Evolutionary conservation across 2,888 invertebrate species (phyloP), one percentile per base, ranked within the genome.

Genomic region (Baccha elongata): DNA sequence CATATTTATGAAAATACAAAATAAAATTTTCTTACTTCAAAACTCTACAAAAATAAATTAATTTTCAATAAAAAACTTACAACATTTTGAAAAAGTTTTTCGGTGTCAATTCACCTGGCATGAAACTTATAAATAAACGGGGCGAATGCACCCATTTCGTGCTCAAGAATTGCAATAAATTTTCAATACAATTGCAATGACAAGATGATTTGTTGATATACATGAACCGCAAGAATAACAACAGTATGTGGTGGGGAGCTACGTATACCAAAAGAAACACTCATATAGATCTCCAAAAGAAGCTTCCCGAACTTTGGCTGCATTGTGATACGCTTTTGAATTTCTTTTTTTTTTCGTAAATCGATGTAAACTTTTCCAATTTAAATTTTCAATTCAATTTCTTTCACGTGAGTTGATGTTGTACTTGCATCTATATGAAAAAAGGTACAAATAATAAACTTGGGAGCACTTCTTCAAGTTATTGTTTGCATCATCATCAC

Each of bases 331-430:
- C 60, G 60, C 11, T 29, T 26, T 13, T n/a, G 11, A 10, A 26
- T 29, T 65, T 23, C 32, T 23, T 7, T 17, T 58, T 29, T 26
- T 48, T 48, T 35, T 17, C 37, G 17, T 44, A 78, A 73, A 76
- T 78, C 83, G 83, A 73, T 65, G 83, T 17, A 78, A 81, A 69
- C 81, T 84, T 81, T 81, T 81, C 75, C 84, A 80, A 84, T 80
- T 84, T 84, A 80, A 84, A 79, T 84, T 84, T 80, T 75, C 69
- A 80, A 84, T 78, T 78, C 83, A 78, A 83, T 83, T 83, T 78
- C 83, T 73, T 78, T 29, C 50, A 68, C 50, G 62, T 58, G 55
- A 64, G 72, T 32, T 73, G 71, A 52, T 62, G 62, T 73, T 48
- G 52, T 67, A 64, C 52, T 68, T 48, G 3, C 15, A 44, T 15